Percentiles rank a stretch among this genome's conserved stretches.
phyloP scores from a whole-genome alignment of 1,140 invertebrate species.

The Agrypnia vestita region DNA sequence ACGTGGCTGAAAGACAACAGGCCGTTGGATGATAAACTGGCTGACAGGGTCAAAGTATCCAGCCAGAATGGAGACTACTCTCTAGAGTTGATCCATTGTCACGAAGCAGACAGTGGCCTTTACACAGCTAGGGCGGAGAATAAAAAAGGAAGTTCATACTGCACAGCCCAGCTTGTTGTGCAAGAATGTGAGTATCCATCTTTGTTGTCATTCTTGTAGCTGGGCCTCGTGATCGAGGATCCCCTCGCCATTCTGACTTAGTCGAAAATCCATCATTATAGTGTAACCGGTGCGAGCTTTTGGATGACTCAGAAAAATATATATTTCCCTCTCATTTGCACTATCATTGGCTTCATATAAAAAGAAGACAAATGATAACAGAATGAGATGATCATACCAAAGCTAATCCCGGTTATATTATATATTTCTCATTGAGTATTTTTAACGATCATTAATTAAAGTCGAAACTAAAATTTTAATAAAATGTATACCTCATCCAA shows the following conservation, averaged over 20 bases:
- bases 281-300: too few relatives aligned
- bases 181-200: constrained; percentile 80
- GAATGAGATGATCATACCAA: too few relatives aligned
- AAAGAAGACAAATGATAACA: too few relatives aligned
- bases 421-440: too few relatives aligned
- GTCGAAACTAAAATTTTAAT: neutral
- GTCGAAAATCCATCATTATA: too few relatives aligned
- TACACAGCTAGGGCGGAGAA: constrained; percentile 95
- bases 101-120: constrained; percentile 87
- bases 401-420: too few relatives aligned
- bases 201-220: too few relatives aligned
- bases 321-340: too few relatives aligned
- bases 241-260: too few relatives aligned
- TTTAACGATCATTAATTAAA: neutral
- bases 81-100: constrained; percentile 86
- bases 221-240: too few relatives aligned
- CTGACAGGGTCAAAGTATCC: constrained; percentile 81
- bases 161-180: constrained; percentile 89
- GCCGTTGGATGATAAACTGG: constrained; percentile 83
- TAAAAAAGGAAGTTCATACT: constrained; percentile 83
- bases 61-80: constrained; percentile 75
- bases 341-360: too few relatives aligned
- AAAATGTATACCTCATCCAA: neutral
- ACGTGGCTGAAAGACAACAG: constrained; percentile 94
- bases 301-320: too few relatives aligned